Evolutionary conservation across 2,888 invertebrate genomes (phyloP), one percentile per base, ranked within the genome.

Genomic region (Dysmachus trigonus): DNA sequence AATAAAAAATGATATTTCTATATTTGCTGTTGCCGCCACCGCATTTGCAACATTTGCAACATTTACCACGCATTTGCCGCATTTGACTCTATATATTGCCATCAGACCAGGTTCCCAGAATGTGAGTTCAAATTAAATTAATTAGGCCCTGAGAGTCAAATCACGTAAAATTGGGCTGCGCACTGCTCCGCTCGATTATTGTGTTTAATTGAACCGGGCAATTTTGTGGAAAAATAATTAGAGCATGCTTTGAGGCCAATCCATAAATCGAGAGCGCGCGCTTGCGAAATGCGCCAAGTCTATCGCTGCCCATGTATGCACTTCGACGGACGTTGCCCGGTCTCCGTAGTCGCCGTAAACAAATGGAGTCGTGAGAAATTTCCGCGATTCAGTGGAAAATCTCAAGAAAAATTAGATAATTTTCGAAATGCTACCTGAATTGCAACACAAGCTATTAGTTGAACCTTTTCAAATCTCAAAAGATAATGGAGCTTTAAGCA

Each of bases 181-280:
- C 33, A 76, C 76, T 35, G 15, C 27, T 77, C 47, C n/a, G 18
- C 62, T 81, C 53, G 53, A 81, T 53, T 53, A 81, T 81, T 81
- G 81, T 81, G 53, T 53, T 81, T 53, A 81, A 62, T 53, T 81
- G 81, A 81, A 81, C 33, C n/a, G 18, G 22, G 81, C 53, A 81
- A 81, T 81, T 81, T 81, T 53, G 53, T 62, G 62, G 18, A 81
- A 81, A n/a, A 81, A 81, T 81, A 81, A 81, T 53, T 62, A 81
- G 81, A 81, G 53, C 81, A 81, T 81, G 53, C 33, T 81, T 62
- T n/a, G 30, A 53, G 53, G 81, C 53, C 33, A 81, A 81, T 81
- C 47, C 51, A 81, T 53, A 47, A 35, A 30, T 51, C 27, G 30
- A 79, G 79, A 79, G 18, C 73, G 73, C 73, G 73, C 33, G 31